Evolutionary conservation across 2,797 vertebrate genomes (phyloP).

Genomic region (Sebastes flavidus): DNA sequence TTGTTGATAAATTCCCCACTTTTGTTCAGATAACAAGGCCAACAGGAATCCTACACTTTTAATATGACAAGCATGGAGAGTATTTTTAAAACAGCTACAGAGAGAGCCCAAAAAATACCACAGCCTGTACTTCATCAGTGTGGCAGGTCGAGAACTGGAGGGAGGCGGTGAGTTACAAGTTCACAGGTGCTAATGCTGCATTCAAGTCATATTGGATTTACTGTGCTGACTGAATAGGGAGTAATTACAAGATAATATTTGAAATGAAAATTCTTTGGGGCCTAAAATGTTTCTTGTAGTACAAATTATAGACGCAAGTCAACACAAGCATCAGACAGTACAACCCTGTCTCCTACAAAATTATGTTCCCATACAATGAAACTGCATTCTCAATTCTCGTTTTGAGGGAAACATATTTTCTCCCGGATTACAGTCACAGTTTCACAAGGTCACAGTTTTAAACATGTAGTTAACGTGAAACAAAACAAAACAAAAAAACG

Average conservation of each 20-base stretch:
- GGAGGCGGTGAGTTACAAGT: background rate
- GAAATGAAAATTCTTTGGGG: background rate
- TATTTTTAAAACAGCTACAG: background rate
- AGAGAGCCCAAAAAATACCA: background rate
- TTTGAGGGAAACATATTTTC: too few species aligned
- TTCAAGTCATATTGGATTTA: slow-evolving; percentile 9
- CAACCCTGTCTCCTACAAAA: background rate
- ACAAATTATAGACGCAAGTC: background rate
- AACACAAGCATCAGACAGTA: background rate
- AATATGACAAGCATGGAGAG: background rate
- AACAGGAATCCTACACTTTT: slow-evolving; percentile 1
- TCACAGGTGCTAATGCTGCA: slow-evolving; percentile 1
- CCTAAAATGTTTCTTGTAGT: background rate
- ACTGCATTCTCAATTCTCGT: too few species aligned
- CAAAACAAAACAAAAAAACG: too few species aligned
- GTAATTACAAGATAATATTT: background rate
- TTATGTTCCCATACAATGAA: too few species aligned
- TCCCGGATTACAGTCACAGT: too few species aligned
- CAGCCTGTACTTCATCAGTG: background rate
- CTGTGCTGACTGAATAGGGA: background rate
- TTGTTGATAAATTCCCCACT: background rate
- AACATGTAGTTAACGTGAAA: too few species aligned
- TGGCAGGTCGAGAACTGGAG: background rate
- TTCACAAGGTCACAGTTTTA: too few species aligned
- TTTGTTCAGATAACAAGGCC: background rate